Evolutionary conservation across 1,140 invertebrate genomes (phyloP), one percentile per base, ranked within the genome.

Genomic region (Diorhabda carinulata): DNA sequence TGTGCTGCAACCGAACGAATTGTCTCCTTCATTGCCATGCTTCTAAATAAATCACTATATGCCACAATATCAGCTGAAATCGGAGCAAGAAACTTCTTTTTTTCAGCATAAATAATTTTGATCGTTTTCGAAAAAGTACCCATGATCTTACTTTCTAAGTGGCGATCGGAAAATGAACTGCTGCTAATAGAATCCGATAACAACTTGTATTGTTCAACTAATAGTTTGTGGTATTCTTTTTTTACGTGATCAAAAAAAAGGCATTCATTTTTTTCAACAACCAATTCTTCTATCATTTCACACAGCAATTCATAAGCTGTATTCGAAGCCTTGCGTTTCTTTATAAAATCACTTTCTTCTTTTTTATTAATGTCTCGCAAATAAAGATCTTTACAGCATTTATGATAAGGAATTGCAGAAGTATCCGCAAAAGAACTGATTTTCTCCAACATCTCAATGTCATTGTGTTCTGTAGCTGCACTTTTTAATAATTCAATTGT

Each of bases 161-260:
- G 63, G 52, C 43, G 45, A 40, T 45, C 45, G 7, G 43, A 52
- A 56, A 62, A 43, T 62, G 42, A 8, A 5, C 43, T 64, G 43
- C 5, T 43, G 40, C 7, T 64, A 5, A 64, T 52, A 25, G 63
- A 67, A 61, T 67, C 66, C 45, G 66, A 67, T 57, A 57, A 65
- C 52, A 56, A 7, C 42, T 45, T 67, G 9, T 6, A 43, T 45
- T 67, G 58, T 67, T 67, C 57, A 8, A 67, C 40, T 67, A 67
- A 43, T 67, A 67, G 61, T 61, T 47, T 25, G 5, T n/a, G 52
- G 47, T 70, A 70, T 43, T 64, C 47, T 64, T 69, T 67, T n/a
- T 69, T 69, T 7, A 69, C 62, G 57, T 63, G 58, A 56, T 65
- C 60, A 70, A 65, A 70, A 66, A 70, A 65, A 3, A 70, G 9